These are phyloP conservation scores for Psammodynastes pulverulentus DNA, from an alignment of 2,113 vertebrate species.

Conservation along the genomic window DNA sequence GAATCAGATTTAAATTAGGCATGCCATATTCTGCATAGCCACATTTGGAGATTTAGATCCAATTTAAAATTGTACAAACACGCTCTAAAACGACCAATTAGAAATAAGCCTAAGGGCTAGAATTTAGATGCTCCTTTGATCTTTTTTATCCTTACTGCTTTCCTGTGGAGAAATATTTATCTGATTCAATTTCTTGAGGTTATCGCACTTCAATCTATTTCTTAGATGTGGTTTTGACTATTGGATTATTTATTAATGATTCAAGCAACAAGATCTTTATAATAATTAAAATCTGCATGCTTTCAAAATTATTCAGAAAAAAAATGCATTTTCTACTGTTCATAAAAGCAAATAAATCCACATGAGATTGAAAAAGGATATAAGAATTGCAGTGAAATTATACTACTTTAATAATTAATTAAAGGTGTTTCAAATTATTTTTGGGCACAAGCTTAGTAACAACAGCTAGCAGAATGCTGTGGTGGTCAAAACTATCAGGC, in stretches of 20 bases:
- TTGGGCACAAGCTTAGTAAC: background rate
- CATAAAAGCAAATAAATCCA: background rate
- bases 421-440: background rate
- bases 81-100: background rate
- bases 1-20: background rate
- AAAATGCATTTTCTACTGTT: background rate
- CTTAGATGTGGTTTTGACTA: no score
- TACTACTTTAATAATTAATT: background rate
- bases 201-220: background rate
- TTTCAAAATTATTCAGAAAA: background rate
- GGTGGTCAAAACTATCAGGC: background rate
- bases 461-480: background rate
- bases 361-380: background rate
- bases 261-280: background rate
- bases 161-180: background rate
- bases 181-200: background rate
- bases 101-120: background rate
- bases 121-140: background rate
- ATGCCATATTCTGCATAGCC: background rate
- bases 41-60: background rate
- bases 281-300: background rate
- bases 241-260: background rate
- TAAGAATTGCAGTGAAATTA: background rate
- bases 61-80: background rate
- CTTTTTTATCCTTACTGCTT: background rate